Percentiles rank a stretch among this genome's conserved stretches.
These are phyloP conservation scores for Helobdella robusta DNA, from an alignment of 2,888 invertebrate species.

Conservation along the genomic window DNA sequence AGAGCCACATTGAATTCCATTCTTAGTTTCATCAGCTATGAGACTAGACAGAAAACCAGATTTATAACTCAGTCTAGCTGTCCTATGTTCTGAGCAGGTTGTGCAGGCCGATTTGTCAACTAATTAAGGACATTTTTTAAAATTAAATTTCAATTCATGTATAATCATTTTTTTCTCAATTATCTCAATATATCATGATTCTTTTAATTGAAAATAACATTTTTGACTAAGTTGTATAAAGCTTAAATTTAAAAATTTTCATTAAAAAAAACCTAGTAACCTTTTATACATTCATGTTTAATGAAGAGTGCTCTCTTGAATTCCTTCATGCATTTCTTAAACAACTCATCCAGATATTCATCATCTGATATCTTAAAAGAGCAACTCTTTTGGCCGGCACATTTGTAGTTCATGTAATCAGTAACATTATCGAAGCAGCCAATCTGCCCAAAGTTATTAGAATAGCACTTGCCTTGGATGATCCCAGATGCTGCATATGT, in stretches of 20 bases:
- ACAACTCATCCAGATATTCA: conserved; percentile 24
- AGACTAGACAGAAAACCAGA: conserved; percentile 26
- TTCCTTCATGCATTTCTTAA: conserved; percentile 30
- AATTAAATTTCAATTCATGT: too few relatives aligned
- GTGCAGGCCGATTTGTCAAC: conserved; percentile 14
- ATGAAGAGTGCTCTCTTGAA: conserved; percentile 29
- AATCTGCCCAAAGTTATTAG: conserved; percentile 12
- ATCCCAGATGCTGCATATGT: conserved; percentile 12
- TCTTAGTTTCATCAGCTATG: conserved; percentile 24
- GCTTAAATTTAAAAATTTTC: neutral
- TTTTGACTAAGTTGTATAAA: too few relatives aligned
- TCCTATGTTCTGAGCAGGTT: neutral
- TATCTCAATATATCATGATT: too few relatives aligned
- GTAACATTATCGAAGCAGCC: conserved; percentile 29
- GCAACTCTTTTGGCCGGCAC: conserved; percentile 28
- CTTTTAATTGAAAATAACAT: too few relatives aligned
- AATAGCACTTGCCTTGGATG: conserved; percentile 7
- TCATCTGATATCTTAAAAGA: conserved; percentile 16
- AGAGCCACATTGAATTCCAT: conserved; percentile 16
- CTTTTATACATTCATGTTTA: conserved; percentile 30
- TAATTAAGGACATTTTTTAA: too few relatives aligned
- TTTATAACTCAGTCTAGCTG: neutral
- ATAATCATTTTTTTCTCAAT: too few relatives aligned
- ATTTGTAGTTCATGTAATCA: conserved; percentile 23
- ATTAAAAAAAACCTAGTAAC: conserved; percentile 1